These are phyloP conservation scores for Micrastur ruficollis DNA, from an alignment of 2,797 vertebrate genomes.

Conservation along the genomic window DNA sequence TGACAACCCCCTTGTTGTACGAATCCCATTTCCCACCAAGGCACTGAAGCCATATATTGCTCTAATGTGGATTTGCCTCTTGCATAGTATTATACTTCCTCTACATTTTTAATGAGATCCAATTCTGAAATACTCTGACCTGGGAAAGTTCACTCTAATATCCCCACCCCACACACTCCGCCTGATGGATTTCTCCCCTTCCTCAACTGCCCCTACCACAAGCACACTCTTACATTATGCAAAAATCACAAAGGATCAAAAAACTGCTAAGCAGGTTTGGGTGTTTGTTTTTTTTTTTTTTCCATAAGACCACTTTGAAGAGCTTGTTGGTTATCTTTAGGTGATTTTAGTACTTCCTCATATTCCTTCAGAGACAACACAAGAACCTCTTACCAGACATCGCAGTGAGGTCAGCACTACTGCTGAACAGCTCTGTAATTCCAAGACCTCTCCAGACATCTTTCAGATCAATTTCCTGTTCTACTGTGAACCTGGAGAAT, in stretches of 20 bases:
- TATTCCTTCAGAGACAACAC: background rate
- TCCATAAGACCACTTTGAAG: background rate
- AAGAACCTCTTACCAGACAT: slow-evolving; percentile 84
- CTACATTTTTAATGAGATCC: background rate
- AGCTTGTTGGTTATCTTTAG: background rate
- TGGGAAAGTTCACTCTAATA: too few species aligned
- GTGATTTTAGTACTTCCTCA: background rate
- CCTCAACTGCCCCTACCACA: background rate
- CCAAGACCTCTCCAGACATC: slow-evolving; percentile 87
- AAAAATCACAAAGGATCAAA: background rate
- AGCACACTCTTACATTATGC: background rate
- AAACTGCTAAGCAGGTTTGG: background rate
- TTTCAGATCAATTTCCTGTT: slow-evolving; percentile 91
- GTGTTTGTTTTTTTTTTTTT: rapidly evolving
- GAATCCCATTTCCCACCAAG: background rate
- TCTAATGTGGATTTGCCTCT: background rate
- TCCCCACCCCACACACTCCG: too few species aligned
- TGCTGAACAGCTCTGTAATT: slow-evolving; percentile 88
- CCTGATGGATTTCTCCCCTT: background rate
- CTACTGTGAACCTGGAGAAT: slow-evolving; percentile 88
- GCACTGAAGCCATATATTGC: background rate
- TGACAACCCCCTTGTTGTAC: background rate
- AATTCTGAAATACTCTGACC: background rate
- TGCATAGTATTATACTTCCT: background rate
- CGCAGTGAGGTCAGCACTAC: slow-evolving; percentile 89